phyloP scores from a whole-genome alignment of 1,140 invertebrate species.

The Neuroterus valhalla region DNA sequence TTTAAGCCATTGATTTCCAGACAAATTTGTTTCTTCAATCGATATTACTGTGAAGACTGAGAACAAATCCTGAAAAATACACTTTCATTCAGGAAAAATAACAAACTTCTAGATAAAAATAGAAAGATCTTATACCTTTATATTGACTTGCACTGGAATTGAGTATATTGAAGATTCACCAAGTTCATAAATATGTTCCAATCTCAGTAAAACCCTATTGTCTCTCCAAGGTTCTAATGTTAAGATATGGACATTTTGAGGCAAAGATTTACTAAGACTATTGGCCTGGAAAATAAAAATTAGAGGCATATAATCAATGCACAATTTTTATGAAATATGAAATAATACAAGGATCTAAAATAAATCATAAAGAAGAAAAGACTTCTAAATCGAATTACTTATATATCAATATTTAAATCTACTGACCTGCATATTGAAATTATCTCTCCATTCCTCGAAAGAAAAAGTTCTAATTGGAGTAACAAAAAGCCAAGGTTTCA shows the following conservation, averaged over 20 bases:
- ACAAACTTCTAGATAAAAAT: neutral
- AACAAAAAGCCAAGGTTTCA: constrained; percentile 72
- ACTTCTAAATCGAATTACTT: neutral
- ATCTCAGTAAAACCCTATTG: constrained; percentile 81
- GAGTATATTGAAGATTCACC: constrained; percentile 80
- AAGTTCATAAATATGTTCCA: constrained; percentile 92
- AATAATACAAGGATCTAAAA: neutral
- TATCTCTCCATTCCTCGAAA: constrained; percentile 65
- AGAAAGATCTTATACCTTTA: constrained; percentile 67
- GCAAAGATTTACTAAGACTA: constrained; percentile 77
- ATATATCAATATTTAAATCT: neutral
- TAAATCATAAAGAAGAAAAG: neutral
- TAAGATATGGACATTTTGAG: constrained; percentile 88
- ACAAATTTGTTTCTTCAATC: constrained; percentile 81
- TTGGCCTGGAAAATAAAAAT: constrained; percentile 65
- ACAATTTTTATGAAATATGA: too few relatives aligned
- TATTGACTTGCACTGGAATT: constrained; percentile 76
- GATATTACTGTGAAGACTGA: constrained; percentile 76
- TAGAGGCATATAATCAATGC: constrained; percentile 20
- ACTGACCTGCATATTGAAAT: constrained; percentile 66
- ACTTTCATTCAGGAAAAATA: constrained; percentile 18
- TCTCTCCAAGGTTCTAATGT: constrained; percentile 90
- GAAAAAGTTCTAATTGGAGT: constrained; percentile 58
- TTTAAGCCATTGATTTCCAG: constrained; percentile 80
- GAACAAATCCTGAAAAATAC: constrained; percentile 75